Conservation (phyloP, 1,140 invertebrate genomes). For the Meteorus sp. region DNA sequence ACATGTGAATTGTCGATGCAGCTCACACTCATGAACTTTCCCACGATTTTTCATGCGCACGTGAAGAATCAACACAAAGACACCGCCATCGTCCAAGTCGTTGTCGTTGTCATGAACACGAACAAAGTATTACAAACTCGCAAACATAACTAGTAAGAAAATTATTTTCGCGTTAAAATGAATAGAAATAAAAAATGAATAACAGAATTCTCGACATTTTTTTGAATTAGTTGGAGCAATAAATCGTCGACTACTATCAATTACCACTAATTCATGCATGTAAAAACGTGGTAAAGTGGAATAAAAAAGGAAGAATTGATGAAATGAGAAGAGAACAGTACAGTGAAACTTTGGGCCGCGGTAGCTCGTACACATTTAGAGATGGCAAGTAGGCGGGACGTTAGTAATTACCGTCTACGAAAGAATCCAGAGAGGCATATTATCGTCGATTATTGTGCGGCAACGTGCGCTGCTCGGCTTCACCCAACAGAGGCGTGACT, state of each 20-base stretch:
- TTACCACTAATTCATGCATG: background rate
- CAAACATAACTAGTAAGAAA: no score
- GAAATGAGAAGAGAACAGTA: background rate
- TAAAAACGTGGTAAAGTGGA: no score
- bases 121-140: no score
- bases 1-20: background rate
- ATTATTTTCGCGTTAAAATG: no score
- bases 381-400: background rate
- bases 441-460: constrained; percentile 1
- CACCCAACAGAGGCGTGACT: background rate
- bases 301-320: background rate
- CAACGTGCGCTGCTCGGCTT: background rate
- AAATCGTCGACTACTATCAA: no score
- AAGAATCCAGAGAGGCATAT: constrained; percentile 2
- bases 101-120: no score
- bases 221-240: no score
- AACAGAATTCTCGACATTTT: no score
- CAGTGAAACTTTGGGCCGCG: background rate
- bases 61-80: background rate
- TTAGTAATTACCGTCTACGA: constrained; percentile 1
- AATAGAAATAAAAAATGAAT: no score
- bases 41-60: constrained; percentile 33
- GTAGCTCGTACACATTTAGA: constrained; percentile 6
- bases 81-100: no score
- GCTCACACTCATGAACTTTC: constrained; percentile 34